phyloP scores from a whole-genome alignment of 2,888 invertebrate species.

The Bibio marci region DNA sequence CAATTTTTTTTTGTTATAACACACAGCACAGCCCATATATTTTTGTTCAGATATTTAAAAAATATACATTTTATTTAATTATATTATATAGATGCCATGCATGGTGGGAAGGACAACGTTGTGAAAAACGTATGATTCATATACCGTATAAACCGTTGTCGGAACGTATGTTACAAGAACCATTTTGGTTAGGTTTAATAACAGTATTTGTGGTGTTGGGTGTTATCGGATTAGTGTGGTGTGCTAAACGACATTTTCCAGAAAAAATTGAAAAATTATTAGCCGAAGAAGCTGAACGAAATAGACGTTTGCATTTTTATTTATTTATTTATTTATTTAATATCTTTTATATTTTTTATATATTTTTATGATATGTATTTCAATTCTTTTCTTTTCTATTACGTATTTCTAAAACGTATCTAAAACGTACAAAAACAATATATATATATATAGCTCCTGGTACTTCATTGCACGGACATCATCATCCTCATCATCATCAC shows the following conservation, averaged over 20 bases:
- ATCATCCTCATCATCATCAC: slow-evolving; percentile 12
- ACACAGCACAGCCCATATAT: too few relatives aligned
- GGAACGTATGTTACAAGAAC: slow-evolving; percentile 68
- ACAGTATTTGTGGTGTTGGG: slow-evolving; percentile 66
- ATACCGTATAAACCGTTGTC: slow-evolving; percentile 56
- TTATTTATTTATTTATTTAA: slow-evolving; percentile 3
- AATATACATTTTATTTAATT: too few relatives aligned
- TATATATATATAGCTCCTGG: slow-evolving; percentile 23
- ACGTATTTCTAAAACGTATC: too few relatives aligned
- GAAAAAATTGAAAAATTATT: slow-evolving; percentile 70
- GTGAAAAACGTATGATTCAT: slow-evolving; percentile 50
- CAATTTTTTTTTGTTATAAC: neutral
- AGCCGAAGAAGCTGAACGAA: slow-evolving; percentile 61
- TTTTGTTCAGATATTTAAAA: too few relatives aligned
- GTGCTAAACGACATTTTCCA: slow-evolving; percentile 71
- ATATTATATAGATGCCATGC: slow-evolving; percentile 39
- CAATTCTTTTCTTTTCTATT: too few relatives aligned
- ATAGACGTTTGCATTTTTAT: slow-evolving; percentile 36
- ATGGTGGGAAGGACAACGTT: slow-evolving; percentile 53
- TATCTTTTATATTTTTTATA: slow-evolving; percentile 7
- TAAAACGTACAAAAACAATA: too few relatives aligned
- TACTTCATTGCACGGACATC: slow-evolving; percentile 9
- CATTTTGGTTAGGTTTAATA: slow-evolving; percentile 77
- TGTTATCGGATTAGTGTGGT: slow-evolving; percentile 64
- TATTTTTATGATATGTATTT: too few relatives aligned